Percentiles rank a stretch among this genome's conserved stretches.
phyloP scores from a whole-genome alignment of 2,797 vertebrate species.

The Podarcis lilfordi region DNA sequence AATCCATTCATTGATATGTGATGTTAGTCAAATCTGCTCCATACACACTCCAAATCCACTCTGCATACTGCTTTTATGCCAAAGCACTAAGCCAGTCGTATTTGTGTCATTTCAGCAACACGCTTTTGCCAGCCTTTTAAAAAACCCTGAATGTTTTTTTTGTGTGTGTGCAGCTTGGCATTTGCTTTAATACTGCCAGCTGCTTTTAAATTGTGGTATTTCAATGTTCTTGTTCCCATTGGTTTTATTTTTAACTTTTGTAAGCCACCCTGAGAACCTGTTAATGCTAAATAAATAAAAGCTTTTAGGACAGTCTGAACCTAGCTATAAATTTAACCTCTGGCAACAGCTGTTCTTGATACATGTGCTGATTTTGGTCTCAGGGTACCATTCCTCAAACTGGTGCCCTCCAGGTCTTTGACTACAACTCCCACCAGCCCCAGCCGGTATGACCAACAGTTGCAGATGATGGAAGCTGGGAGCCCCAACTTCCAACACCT shows the following conservation, averaged over 20 bases:
- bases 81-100: background rate
- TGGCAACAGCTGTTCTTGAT: background rate
- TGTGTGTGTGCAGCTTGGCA: background rate
- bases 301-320: background rate
- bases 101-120: background rate
- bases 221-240: background rate
- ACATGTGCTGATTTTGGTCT: background rate
- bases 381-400: background rate
- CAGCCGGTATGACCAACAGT: background rate
- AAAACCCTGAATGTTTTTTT: background rate
- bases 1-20: background rate
- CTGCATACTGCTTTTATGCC: background rate
- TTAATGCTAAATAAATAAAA: background rate
- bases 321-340: background rate
- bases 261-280: background rate
- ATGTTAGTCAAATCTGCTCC: background rate
- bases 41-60: background rate
- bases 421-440: background rate
- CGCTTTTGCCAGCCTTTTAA: background rate
- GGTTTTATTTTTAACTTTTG: background rate
- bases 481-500: background rate
- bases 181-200: background rate
- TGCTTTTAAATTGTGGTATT: background rate
- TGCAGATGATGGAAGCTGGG: background rate
- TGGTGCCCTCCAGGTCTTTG: background rate